Evolutionary conservation across 23 tunicate genomes (phyloP), one percentile per base, ranked within the genome.

Genomic region (Corella eumyota): DNA sequence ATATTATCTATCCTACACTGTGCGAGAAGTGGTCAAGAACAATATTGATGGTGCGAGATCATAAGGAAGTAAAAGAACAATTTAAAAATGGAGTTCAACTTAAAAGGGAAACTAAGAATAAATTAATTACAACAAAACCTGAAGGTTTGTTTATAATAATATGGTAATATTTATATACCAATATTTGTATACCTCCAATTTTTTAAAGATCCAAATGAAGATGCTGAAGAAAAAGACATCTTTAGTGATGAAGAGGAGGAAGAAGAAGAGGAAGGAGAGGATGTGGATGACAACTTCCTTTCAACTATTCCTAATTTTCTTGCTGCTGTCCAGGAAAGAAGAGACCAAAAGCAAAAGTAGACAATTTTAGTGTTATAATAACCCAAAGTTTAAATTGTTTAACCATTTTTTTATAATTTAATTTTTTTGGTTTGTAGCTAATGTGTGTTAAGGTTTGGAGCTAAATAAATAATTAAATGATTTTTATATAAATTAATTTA

Each of bases 21-120:
- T 55, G 61, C 51, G 83, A 64, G 30, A 75, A 84, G 47, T 84
- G 77, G 77, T 80, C 94, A 34, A 68, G 64, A 37, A 75, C 94
- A 24, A 50, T 84, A 21, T 28, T 84, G 38, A 28, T 84, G 51
- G 32, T 84, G 22, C 68, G 68, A 15, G 83, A 75, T 36, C 61
- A 75, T 26, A 56, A 69, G 13, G 76, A 84, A 58, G 76, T 76
- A 24, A 13, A 52, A 30, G 61, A 68, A 29, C 52, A 64, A 21
- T 35, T 72, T 3, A n/a, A n/a, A n/a, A 15, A 40, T 15, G 15
- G 11, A 9, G 48, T 40, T 40, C 15, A 40, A 40, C 48, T 40
- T 40, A 11, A 40, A 40, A 9, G 48, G 48, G 48, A 15, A 15
- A 40, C 48, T 9, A 40, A 11, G 15, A 40, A 9, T 15, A 15